Conservation (phyloP, 2,113 vertebrate species). For the Podilymbus podiceps region DNA sequence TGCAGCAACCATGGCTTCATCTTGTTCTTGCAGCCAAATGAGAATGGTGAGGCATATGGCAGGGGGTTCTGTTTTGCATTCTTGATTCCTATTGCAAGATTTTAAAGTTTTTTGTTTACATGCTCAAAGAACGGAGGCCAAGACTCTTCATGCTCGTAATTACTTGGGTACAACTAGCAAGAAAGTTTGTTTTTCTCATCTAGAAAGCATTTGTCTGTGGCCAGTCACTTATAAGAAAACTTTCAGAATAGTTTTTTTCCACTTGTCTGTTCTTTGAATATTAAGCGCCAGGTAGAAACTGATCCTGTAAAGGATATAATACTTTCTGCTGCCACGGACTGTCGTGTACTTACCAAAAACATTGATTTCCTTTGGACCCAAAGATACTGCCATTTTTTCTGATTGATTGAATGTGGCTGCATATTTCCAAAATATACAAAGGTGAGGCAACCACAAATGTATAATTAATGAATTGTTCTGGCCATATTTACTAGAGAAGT, state of each 20-base stretch:
- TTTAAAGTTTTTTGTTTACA: conserved; percentile 46
- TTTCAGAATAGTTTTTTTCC: conserved; percentile 10
- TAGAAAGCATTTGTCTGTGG: conserved; percentile 10
- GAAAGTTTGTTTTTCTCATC: conserved; percentile 3
- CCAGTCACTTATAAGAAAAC: not conserved
- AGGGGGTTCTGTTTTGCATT: conserved; percentile 5
- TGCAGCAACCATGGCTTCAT: not conserved
- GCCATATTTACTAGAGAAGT: conserved; percentile 60
- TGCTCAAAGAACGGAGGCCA: not conserved
- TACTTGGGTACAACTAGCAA: conserved; percentile 2
- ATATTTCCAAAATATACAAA: conserved; percentile 61
- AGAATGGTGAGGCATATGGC: not conserved
- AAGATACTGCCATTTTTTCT: conserved; percentile 39
- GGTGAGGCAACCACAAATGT: conserved; percentile 53
- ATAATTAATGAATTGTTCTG: conserved; percentile 63
- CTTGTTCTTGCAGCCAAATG: conserved; percentile 45
- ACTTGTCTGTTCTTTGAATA: conserved; percentile 47
- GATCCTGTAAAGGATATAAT: not conserved
- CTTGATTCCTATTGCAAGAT: conserved; percentile 7
- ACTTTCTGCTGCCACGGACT: not conserved
- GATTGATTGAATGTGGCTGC: conserved; percentile 46
- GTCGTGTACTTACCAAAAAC: conserved; percentile 14
- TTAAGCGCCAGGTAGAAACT: conserved; percentile 36
- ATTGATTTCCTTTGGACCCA: conserved; percentile 51
- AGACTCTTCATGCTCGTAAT: conserved; percentile 38